These are phyloP conservation scores for Enchytraeus crypticus DNA, from an alignment of 2,888 invertebrate genomes.

Conservation along the genomic window DNA sequence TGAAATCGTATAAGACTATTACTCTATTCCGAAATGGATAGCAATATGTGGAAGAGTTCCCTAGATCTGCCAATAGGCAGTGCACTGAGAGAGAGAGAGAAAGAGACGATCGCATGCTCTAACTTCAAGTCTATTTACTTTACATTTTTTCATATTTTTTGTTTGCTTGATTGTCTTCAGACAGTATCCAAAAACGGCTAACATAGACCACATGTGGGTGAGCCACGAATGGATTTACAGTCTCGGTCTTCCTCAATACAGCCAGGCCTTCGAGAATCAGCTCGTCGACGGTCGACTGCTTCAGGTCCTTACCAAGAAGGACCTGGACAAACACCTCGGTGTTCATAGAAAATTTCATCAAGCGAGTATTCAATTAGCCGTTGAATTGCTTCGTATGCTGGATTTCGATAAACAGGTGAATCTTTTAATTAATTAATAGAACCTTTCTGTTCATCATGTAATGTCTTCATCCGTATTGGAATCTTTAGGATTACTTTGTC, in stretches of 20 bases:
- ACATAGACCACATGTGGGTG: conserved; percentile 85
- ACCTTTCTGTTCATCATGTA: background rate
- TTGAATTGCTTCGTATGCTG: conserved; percentile 80
- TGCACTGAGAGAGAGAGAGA: no score
- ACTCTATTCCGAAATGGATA: no score
- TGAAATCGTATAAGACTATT: no score
- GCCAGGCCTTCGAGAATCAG: conserved; percentile 75
- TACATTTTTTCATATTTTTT: no score
- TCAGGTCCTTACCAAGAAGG: conserved; percentile 84
- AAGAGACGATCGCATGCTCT: no score
- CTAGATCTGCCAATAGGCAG: no score
- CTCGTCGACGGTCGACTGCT: conserved; percentile 87
- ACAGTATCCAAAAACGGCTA: conserved; percentile 36
- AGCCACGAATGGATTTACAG: conserved; percentile 86
- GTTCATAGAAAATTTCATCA: conserved; percentile 90
- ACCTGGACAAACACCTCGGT: conserved; percentile 82
- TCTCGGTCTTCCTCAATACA: conserved; percentile 78
- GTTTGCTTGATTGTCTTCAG: conserved; percentile 5
- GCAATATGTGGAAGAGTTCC: no score
- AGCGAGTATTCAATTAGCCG: conserved; percentile 83
- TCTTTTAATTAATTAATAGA: background rate
- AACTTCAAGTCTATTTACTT: no score
- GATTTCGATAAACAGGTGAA: conserved; percentile 56
- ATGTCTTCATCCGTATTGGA: background rate
- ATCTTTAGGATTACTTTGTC: no score